Evolutionary conservation across 2,113 vertebrate species (phyloP).

Genomic region (Polyodon spathula): DNA sequence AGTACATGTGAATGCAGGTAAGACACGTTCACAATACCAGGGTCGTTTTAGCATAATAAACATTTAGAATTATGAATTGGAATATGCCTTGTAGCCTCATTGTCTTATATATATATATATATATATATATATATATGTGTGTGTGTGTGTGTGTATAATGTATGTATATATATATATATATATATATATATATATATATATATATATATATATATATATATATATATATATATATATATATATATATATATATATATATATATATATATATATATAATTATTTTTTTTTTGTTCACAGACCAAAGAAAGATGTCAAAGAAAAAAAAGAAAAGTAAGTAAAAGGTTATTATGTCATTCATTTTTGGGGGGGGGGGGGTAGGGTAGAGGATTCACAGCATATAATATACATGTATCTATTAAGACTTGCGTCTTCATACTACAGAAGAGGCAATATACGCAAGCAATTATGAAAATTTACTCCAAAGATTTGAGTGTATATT

Average conservation of each 20-base stretch:
- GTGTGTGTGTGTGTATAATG: too few species aligned
- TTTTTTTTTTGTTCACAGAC: conserved; percentile 62
- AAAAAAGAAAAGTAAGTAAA: conserved; percentile 90
- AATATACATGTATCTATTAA: too few species aligned
- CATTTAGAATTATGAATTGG: not conserved
- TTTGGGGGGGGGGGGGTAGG: conserved; percentile 33
- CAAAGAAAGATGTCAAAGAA: conserved; percentile 81
- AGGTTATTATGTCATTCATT: conserved; percentile 23
- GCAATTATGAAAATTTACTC: conserved; percentile 20
- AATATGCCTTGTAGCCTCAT: not conserved
- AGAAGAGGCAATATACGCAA: not conserved
- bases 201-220: conserved; percentile 23
- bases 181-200: not conserved
- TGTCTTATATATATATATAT: conserved; percentile 20
- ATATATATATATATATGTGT: too few species aligned
- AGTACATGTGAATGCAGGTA: conserved; percentile 96
- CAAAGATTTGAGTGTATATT: conserved; percentile 17
- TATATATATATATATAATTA: too few species aligned
- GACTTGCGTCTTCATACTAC: too few species aligned
- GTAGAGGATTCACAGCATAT: too few species aligned
- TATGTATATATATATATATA: conserved; percentile 20
- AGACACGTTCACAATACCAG: conserved; percentile 33
- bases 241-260: too few species aligned
- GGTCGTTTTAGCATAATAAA: not conserved
- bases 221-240: conserved; percentile 13